Evolutionary conservation across 2,797 vertebrate species (phyloP), one percentile per base, ranked within the genome.

Genomic region (Calcarius lapponicus): DNA sequence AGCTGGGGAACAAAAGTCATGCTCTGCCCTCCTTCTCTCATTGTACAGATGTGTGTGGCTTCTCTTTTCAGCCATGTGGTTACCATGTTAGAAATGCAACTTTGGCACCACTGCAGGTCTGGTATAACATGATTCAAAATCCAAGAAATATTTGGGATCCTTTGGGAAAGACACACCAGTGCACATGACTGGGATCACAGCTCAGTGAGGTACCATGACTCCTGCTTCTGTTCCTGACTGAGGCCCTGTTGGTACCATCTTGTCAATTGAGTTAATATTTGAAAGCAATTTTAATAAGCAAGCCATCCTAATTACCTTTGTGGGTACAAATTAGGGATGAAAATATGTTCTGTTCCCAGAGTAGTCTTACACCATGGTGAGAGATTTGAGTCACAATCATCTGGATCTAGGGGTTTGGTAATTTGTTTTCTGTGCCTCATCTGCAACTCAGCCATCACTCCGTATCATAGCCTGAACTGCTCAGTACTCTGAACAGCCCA

Each of bases 181-280:
- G 19, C 28, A n/a, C 0, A 0, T 61, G 53, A 32, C 18, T 17
- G 53, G 56, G 48, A 57, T n/a, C 1, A 0, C 10, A 43, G 17
- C 58, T 88, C 36, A 21, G 40, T 45, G 48, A 66, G 32, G 11
- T 78, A 16, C 36, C 22, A 4, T 40, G 40, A 32, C 45, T 83
- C 78, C 14, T 72, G 47, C n/a, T 70, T 81, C n/a, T 69, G 9
- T 47, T 81, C n/a, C 34, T 0, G 0, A 6, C 22, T 43, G 62
- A 38, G 29, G 25, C 34, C 31, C 29, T 70, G 36, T 42, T 86
- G n/a, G 29, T 48, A 32, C 40, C 2, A 0, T 74, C 71, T 29
- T 78, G 28, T 48, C 72, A 80, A 66, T 80, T 42, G 64, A 67
- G 48, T 60, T 60, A 34, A 50, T 47, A 56, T 80, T 74, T 72